Evolutionary conservation across 2,888 invertebrate genomes (phyloP).

Genomic region (Lepeophtheirus nordmannii): DNA sequence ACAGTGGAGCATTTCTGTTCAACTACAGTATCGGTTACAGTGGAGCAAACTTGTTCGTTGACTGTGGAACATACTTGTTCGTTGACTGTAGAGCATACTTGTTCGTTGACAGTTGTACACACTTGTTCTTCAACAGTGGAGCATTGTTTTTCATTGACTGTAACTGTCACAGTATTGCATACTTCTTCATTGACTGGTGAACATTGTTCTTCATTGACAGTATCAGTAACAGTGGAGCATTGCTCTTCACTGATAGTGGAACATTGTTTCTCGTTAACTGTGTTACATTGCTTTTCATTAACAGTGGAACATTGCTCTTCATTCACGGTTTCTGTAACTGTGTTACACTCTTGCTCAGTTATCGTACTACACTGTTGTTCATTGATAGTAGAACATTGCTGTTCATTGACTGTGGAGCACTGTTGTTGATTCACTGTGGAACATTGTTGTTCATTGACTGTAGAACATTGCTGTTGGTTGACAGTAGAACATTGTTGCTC

Average conservation of each 20-base stretch:
- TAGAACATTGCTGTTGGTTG: background rate
- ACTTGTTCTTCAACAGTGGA: slow-evolving; percentile 18
- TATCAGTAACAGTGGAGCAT: slow-evolving; percentile 8
- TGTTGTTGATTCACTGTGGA: background rate
- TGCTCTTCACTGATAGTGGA: slow-evolving; percentile 7
- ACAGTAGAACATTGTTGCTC: background rate
- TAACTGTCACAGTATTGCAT: slow-evolving; percentile 20
- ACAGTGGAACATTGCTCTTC: slow-evolving; percentile 16
- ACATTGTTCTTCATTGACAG: slow-evolving; percentile 14
- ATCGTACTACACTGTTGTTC: background rate
- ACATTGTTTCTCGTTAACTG: background rate
- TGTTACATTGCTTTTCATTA: slow-evolving; percentile 3
- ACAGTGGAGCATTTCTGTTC: slow-evolving; percentile 10
- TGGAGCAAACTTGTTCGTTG: slow-evolving; percentile 19
- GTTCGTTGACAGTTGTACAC: slow-evolving; percentile 16
- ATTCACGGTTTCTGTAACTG: slow-evolving; percentile 1
- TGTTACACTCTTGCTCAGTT: slow-evolving; percentile 7
- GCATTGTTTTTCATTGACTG: slow-evolving; percentile 13
- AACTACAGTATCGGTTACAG: background rate
- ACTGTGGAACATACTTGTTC: slow-evolving; percentile 18
- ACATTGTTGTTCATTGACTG: slow-evolving; percentile 4
- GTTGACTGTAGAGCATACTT: slow-evolving; percentile 17
- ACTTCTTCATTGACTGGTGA: slow-evolving; percentile 11
- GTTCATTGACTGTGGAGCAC: slow-evolving; percentile 3
- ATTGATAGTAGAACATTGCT: slow-evolving; percentile 3